A percentile compares a stretch with the other conserved stretches of the same genome.
phyloP scores from a whole-genome alignment of 2,113 vertebrate genomes.

The Ursus arctos region DNA sequence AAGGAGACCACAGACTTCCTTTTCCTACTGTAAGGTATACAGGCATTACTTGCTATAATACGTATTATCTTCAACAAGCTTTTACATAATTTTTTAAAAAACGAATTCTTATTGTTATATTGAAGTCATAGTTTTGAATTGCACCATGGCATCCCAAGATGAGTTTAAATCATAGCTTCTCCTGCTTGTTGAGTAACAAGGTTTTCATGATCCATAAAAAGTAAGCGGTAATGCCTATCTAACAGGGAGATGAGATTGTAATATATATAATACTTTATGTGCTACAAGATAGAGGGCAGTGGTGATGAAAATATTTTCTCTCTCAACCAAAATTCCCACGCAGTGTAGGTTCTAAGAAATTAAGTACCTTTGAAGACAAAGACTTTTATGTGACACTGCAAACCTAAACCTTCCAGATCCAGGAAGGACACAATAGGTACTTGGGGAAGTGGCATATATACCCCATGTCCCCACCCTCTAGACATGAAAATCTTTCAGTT shows the following conservation, averaged over 20 bases:
- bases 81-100: not conserved
- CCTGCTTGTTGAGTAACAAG: not conserved
- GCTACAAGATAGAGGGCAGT: not conserved
- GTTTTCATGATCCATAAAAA: not conserved
- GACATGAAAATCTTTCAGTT: not conserved
- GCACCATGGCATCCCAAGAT: not conserved
- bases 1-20: not conserved
- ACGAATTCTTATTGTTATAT: not conserved
- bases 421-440: not conserved
- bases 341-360: not conserved
- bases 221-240: not conserved
- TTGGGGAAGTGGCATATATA: not conserved
- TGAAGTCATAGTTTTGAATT: not conserved
- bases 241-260: not conserved
- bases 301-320: not conserved
- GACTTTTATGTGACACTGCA: not conserved
- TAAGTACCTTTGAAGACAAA: not conserved
- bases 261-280: not conserved
- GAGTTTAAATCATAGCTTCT: not conserved
- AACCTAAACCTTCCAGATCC: not conserved
- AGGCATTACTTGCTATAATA: not conserved
- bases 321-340: not conserved
- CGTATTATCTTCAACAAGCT: not conserved
- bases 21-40: not conserved
- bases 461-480: rapidly evolving